Evolutionary conservation across 2,113 vertebrate species (phyloP).

Genomic region (Bubo scandiacus): DNA sequence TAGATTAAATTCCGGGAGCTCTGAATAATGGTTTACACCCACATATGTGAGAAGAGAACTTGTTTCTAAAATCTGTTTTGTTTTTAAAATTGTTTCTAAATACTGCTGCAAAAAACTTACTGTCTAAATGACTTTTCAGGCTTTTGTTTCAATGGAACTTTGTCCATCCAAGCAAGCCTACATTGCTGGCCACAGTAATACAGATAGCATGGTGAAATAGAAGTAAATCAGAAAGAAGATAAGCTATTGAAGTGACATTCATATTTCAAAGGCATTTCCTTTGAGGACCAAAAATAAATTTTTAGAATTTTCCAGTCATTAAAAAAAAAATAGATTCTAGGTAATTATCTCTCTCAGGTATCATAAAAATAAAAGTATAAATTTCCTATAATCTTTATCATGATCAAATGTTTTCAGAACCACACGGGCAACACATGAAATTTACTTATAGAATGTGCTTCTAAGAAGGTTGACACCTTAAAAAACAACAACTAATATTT

Average conservation of each 20-base stretch:
- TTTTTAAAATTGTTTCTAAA: not conserved
- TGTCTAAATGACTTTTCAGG: not conserved
- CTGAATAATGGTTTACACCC: not conserved
- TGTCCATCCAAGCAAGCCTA: not conserved
- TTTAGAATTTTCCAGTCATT: not conserved
- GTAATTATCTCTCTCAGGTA: not conserved
- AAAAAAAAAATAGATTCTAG: not conserved
- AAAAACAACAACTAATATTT: not conserved
- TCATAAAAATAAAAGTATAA: not conserved
- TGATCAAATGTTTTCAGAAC: not conserved
- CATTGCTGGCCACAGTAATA: not conserved
- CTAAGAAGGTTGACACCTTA: not conserved
- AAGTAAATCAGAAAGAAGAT: not conserved
- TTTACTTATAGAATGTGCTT: slow-evolving; percentile 8
- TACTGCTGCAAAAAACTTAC: not conserved
- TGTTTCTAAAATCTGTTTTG: not conserved
- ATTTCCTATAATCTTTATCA: not conserved
- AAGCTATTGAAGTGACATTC: not conserved
- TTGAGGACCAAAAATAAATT: not conserved
- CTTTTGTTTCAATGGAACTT: not conserved
- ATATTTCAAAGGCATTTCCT: not conserved
- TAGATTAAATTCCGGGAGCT: not conserved
- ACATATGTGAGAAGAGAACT: not conserved
- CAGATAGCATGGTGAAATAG: not conserved
- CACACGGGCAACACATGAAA: not conserved